Base-by-base conservation (phyloP, 2,113 vertebrate genomes). In the Sturnus vulgaris region DNA sequence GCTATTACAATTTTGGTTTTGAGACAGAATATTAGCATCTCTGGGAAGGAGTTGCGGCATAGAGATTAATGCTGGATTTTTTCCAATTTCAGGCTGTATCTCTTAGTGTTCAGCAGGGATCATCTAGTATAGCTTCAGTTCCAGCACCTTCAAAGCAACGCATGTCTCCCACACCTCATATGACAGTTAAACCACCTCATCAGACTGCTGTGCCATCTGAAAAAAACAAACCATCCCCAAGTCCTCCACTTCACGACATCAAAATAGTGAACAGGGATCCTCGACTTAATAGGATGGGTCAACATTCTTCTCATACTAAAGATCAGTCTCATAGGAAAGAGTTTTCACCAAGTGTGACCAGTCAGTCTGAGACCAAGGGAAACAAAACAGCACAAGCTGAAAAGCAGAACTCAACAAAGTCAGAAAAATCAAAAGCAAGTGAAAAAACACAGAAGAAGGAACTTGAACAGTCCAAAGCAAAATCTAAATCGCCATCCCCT, bases 201-300 rank as follows among this genome's bases (percentile, higher is more conserved):
- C 94, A 98, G 7, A 68, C 96, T 83, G 88, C 98, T 22, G 92
- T 97, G 69, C 97, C 97, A 57, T 80, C 96, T 20, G 98, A 98
- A 72, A 99, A 99, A 86, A 98, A 7, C 59, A 98, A 93, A 57
- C 96, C 98, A 59, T 98, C 98, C 96, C 96, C 97, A 40, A 95
- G 98, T 39, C 96, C 98, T 68, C 98, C 98, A 35, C 98, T 98
- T 90, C 96, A 98, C 39, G 99, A 99, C 55, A 37, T 98, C 28
- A 99, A 99, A 95, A 92, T 97, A 23, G 93, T 98, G 39, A 98
- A 98, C 59, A 98, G 99, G 93, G 99, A 99, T 97, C 99, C 99
- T 47, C 99, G 99, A 42, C 98, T 99, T 85, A 99, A 99, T 95
- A 98, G 99, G 72, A 53, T 82, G 83, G 90, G 92, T 86, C 97